Base-by-base conservation (phyloP, 2,113 vertebrate species). In the Cranoglanis bouderius region DNA sequence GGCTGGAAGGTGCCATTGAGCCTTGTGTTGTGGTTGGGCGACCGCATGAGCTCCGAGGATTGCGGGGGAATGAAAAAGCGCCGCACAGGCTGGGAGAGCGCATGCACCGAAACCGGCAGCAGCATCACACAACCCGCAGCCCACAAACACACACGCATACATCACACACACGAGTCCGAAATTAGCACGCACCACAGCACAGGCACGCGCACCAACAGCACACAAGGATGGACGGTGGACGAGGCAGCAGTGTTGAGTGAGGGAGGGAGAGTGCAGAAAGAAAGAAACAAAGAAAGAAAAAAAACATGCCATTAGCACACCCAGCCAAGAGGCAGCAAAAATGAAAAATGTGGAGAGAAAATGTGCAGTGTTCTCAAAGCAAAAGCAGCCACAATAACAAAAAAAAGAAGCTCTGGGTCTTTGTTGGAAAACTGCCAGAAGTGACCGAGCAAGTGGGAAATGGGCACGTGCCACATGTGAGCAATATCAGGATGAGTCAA, bases 41-140 rank as follows among this genome's bases (percentile, higher is more conserved):
- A 96, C 91, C 94, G 95, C 93, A 96, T 97, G 92, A 95, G 96
- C 91, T 97, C 96, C 26, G 97, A 96, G 93, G 96, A 97, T 90
- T 97, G 97, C 91, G 97, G 97, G 26, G 97, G 97, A 92, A 97
- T 95, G 94, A 97, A 97, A 91, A 98, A 97, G 92, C 98, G 98
- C 92, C 98, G 96, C 94, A 96, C 95, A 94, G 98, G 98, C 98
- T 99, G 93, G 35, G 12, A 95, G 94, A 90, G 93, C 94, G 93
- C 96, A 95, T 96, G 95, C 96, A 95, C 91, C 95, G 89, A 61
- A 91, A 90, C 84, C 91, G 95, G 92, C 89, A 87, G 91, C 93
- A 92, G 87, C 92, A 90, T 89, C 91, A 74, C 74, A 74, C 85
- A 87, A 18, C 61, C 51, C 86, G 51, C 35, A 87, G 19, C 67